A percentile compares a stretch with the other conserved stretches of the same genome.
phyloP scores from a whole-genome alignment of 2,888 invertebrate genomes.

The Portevinia maculata region DNA sequence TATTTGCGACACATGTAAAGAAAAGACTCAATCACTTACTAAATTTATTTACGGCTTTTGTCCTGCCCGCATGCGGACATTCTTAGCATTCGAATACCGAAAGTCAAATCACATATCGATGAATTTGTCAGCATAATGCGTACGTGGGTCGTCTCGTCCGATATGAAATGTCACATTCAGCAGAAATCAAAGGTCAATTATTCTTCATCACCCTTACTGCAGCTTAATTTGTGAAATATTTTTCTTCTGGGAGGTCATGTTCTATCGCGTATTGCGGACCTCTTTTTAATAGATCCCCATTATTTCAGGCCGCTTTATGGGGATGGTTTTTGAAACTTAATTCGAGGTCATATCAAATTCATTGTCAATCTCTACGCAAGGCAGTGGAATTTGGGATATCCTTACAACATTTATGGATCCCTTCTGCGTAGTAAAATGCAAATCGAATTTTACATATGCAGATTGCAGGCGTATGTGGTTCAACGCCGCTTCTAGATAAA shows the following conservation, averaged over 20 bases:
- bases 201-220: slow-evolving; percentile 44
- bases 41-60: slow-evolving; percentile 1
- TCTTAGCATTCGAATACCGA: not conserved
- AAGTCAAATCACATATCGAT: slow-evolving; percentile 36
- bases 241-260: slow-evolving; percentile 17
- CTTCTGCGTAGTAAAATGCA: slow-evolving; percentile 68
- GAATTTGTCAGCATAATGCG: slow-evolving; percentile 59
- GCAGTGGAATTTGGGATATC: slow-evolving; percentile 26
- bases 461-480: slow-evolving; percentile 44
- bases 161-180: slow-evolving; percentile 45
- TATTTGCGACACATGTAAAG: not conserved
- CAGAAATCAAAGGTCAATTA: slow-evolving; percentile 49
- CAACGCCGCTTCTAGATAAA: slow-evolving; percentile 9
- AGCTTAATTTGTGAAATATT: slow-evolving; percentile 17
- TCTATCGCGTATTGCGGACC: slow-evolving; percentile 33
- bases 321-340: slow-evolving; percentile 43
- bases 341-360: slow-evolving; percentile 67
- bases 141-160: too few species aligned
- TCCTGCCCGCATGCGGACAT: not conserved
- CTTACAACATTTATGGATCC: slow-evolving; percentile 62
- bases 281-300: slow-evolving; percentile 34
- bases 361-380: slow-evolving; percentile 62
- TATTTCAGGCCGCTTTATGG: slow-evolving; percentile 11
- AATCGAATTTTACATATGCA: slow-evolving; percentile 70
- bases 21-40: slow-evolving; percentile 43